These are phyloP conservation scores for Spisula subtruncata DNA, from an alignment of 2,888 invertebrate genomes.

Conservation along the genomic window DNA sequence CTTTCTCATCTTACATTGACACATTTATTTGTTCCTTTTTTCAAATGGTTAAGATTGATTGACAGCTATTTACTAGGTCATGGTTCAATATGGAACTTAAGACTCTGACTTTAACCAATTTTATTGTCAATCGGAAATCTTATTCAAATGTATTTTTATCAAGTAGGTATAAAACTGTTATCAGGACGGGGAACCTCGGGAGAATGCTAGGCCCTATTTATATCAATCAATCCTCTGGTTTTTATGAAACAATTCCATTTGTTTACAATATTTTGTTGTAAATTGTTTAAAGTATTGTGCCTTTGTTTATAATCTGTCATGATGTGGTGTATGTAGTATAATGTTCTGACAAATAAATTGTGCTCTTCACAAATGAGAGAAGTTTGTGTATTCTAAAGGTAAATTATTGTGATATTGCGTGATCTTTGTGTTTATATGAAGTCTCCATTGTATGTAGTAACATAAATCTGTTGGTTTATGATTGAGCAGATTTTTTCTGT, in stretches of 20 bases:
- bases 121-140: slow-evolving; percentile 56
- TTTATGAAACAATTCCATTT: slow-evolving; percentile 55
- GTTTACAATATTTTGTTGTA: slow-evolving; percentile 38
- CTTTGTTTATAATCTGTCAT: slow-evolving; percentile 46
- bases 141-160: slow-evolving; percentile 39
- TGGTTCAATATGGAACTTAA: slow-evolving; percentile 53
- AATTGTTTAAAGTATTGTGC: slow-evolving; percentile 41
- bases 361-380: neutral
- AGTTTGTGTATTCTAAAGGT: slow-evolving; percentile 1
- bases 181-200: too few species aligned
- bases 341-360: slow-evolving; percentile 5
- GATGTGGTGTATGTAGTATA: slow-evolving; percentile 13
- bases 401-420: slow-evolving; percentile 2
- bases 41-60: slow-evolving; percentile 44
- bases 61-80: slow-evolving; percentile 52
- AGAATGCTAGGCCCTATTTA: slow-evolving; percentile 46
- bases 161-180: neutral
- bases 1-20: neutral
- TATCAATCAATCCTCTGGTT: slow-evolving; percentile 38
- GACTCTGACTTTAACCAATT: slow-evolving; percentile 45
- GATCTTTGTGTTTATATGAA: slow-evolving; percentile 5
- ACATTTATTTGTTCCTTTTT: slow-evolving; percentile 20
- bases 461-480: neutral
- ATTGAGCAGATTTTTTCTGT: slow-evolving; percentile 1
- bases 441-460: slow-evolving; percentile 6